A percentile compares a stretch with the other conserved stretches of the same genome.
phyloP scores from a whole-genome alignment of 2,888 invertebrate genomes.

The Loripinus fragilis region DNA sequence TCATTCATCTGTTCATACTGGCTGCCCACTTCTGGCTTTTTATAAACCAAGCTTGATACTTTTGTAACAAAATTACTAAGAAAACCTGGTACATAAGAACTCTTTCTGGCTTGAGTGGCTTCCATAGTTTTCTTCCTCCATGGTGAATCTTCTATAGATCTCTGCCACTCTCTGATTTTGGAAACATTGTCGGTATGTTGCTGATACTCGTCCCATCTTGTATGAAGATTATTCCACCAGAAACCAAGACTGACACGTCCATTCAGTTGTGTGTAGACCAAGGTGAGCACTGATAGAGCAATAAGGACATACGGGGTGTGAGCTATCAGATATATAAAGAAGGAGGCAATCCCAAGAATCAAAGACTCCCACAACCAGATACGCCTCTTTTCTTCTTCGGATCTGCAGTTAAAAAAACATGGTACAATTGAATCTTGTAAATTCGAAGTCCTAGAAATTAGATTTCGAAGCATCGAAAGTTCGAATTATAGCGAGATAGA shows the following conservation, averaged over 20 bases:
- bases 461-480: no score
- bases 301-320: constrained; percentile 76
- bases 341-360: constrained; percentile 61
- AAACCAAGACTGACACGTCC: constrained; percentile 69
- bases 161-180: neutral
- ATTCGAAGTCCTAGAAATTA: no score
- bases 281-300: constrained; percentile 69
- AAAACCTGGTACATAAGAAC: neutral
- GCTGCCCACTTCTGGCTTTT: neutral
- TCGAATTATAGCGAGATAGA: no score
- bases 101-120: neutral
- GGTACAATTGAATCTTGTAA: no score
- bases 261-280: constrained; percentile 75
- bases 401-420: constrained; percentile 72
- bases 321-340: constrained; percentile 73
- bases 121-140: neutral
- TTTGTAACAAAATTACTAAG: neutral
- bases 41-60: neutral
- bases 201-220: constrained; percentile 80
- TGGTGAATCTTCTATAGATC: neutral
- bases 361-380: constrained; percentile 79
- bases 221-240: constrained; percentile 65
- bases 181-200: constrained; percentile 78
- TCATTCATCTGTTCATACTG: neutral
- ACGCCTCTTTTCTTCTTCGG: constrained; percentile 72